These are phyloP conservation scores for Cactoblastis cactorum DNA, from an alignment of 2,888 invertebrate genomes.

Conservation along the genomic window DNA sequence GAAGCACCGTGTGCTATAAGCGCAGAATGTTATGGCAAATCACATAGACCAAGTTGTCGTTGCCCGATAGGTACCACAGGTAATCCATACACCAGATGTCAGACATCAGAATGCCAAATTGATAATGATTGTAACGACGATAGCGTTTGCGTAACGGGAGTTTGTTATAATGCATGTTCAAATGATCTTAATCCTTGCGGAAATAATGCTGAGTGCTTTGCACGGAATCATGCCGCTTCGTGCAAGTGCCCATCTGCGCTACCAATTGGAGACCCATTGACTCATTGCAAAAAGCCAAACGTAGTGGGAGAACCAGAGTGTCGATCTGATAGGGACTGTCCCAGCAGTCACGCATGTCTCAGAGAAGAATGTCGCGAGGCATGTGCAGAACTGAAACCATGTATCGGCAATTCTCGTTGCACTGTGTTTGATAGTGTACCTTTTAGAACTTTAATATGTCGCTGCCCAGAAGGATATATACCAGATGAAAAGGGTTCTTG, in stretches of 20 bases:
- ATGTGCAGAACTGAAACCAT: slow-evolving; percentile 87
- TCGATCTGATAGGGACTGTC: slow-evolving; percentile 87
- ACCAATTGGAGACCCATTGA: slow-evolving; percentile 89
- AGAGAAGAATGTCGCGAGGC: slow-evolving; percentile 88
- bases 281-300: slow-evolving; percentile 82
- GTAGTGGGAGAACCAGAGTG: slow-evolving; percentile 83
- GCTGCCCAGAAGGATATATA: slow-evolving; percentile 91
- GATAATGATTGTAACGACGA: slow-evolving; percentile 89
- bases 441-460: slow-evolving; percentile 92
- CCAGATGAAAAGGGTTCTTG: slow-evolving; percentile 90
- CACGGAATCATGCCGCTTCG: slow-evolving; percentile 87
- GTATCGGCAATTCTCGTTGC: slow-evolving; percentile 86
- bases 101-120: slow-evolving; percentile 87
- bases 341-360: slow-evolving; percentile 89
- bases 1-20: slow-evolving; percentile 90
- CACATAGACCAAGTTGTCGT: slow-evolving; percentile 88
- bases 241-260: slow-evolving; percentile 90
- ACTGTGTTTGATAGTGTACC: slow-evolving; percentile 91
- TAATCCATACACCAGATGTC: slow-evolving; percentile 88
- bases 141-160: slow-evolving; percentile 84
- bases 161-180: slow-evolving; percentile 89
- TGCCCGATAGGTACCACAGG: slow-evolving; percentile 88
- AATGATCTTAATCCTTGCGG: slow-evolving; percentile 86
- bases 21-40: slow-evolving; percentile 90
- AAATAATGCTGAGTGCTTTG: slow-evolving; percentile 88